Percentiles rank a stretch among this genome's conserved stretches.
Conservation (phyloP, 2,888 invertebrate genomes). For the Apamea anceps region DNA sequence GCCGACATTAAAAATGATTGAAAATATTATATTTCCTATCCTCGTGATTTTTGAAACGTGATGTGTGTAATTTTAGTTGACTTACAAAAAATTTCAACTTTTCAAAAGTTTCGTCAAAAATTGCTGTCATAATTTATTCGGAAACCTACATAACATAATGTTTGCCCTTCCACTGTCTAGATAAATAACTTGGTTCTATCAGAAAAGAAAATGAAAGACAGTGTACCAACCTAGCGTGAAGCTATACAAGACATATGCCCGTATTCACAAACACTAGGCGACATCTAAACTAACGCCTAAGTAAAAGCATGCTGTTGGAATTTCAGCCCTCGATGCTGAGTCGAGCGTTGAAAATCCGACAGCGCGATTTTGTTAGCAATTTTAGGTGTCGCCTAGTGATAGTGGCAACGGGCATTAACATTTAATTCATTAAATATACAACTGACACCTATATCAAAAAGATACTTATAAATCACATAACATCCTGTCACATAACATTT, state of each 20-base stretch:
- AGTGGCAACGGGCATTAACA: background rate
- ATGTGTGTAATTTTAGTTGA: slow-evolving; percentile 18
- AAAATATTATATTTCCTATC: background rate
- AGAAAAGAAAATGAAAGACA: slow-evolving; percentile 13
- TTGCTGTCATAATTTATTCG: background rate
- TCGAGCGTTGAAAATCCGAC: background rate
- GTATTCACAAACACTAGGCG: background rate
- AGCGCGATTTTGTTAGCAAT: background rate
- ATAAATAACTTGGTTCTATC: slow-evolving; percentile 18
- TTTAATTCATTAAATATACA: slow-evolving; percentile 42
- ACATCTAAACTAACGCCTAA: background rate
- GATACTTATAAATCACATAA: slow-evolving; percentile 61
- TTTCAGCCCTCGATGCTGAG: too few species aligned
- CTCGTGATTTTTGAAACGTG: background rate
- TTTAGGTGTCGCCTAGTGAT: background rate
- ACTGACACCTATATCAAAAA: slow-evolving; percentile 57
- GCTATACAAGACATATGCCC: slow-evolving; percentile 38
- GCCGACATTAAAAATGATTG: background rate
- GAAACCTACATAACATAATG: background rate
- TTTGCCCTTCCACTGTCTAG: slow-evolving; percentile 23
- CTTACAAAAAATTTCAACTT: background rate
- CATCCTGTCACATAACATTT: slow-evolving; percentile 38
- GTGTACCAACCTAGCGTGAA: slow-evolving; percentile 35
- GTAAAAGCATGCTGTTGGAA: background rate
- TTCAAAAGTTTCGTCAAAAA: background rate